Percentiles rank a stretch among this genome's conserved stretches.
phyloP scores from a whole-genome alignment of 1,140 invertebrate genomes.

The Hesperophylax magnus region DNA sequence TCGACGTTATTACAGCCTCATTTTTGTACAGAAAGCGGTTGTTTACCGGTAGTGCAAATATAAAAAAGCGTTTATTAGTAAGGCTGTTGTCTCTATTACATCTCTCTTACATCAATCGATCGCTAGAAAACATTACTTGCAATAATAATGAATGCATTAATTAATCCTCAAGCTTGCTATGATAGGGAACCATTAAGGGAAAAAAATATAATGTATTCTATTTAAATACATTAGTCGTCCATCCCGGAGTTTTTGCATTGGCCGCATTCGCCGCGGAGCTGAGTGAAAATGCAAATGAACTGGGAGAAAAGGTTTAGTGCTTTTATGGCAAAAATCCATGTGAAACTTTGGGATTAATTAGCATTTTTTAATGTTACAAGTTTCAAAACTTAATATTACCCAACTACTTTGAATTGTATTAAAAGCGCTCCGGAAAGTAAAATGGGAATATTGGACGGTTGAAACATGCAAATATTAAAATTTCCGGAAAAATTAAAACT shows the following conservation, averaged over 20 bases:
- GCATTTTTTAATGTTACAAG: conserved; percentile 36
- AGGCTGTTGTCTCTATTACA: too few species aligned
- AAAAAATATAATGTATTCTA: too few species aligned
- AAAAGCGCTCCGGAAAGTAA: conserved; percentile 2
- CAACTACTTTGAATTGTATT: conserved; percentile 11
- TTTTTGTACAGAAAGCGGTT: too few species aligned
- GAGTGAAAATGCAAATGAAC: conserved; percentile 39
- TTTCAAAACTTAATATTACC: conserved; percentile 22
- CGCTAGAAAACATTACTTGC: too few species aligned
- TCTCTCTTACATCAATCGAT: too few species aligned
- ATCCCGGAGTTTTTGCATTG: conserved; percentile 7
- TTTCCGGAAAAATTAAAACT: background rate
- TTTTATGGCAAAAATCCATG: conserved; percentile 33
- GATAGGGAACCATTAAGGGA: background rate
- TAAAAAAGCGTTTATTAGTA: too few species aligned
- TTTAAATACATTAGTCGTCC: too few species aligned
- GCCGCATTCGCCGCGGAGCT: background rate
- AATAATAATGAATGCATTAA: too few species aligned
- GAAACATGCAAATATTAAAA: background rate
- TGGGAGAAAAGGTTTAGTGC: conserved; percentile 20
- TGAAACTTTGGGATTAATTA: conserved; percentile 43
- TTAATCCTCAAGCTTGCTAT: too few species aligned
- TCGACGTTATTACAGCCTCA: too few species aligned
- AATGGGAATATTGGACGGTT: background rate
- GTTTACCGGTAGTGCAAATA: too few species aligned